phyloP scores from a whole-genome alignment of 2,888 invertebrate genomes.

The Tipula lateralis region DNA sequence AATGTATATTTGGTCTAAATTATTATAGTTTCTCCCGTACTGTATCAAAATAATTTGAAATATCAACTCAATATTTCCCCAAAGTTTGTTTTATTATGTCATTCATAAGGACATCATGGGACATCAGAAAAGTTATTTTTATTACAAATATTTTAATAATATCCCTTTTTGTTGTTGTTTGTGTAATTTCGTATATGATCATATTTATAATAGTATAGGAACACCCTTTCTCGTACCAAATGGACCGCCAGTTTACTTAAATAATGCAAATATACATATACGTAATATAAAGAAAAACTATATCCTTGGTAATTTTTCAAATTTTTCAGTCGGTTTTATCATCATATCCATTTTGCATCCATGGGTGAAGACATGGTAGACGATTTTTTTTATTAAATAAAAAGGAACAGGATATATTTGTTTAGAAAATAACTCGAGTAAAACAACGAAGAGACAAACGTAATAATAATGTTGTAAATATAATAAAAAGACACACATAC shows the following conservation, averaged over 20 bases:
- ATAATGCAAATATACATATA: no score
- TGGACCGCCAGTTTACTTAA: neutral
- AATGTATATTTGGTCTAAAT: neutral
- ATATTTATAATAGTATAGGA: neutral
- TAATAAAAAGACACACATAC: neutral
- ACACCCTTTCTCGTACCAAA: neutral
- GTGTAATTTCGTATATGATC: neutral
- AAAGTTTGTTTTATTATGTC: neutral
- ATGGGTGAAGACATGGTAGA: neutral
- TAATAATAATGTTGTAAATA: neutral
- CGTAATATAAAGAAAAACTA: neutral
- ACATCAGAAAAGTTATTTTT: neutral
- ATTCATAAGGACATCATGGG: neutral
- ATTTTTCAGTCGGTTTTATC: neutral
- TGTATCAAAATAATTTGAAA: neutral
- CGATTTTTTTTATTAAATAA: neutral
- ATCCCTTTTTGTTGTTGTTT: neutral
- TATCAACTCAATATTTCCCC: neutral
- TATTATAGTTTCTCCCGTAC: no score
- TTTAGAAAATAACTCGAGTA: neutral
- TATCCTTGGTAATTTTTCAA: neutral
- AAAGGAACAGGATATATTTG: neutral
- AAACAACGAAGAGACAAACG: neutral
- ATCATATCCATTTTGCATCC: neutral
- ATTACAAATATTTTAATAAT: neutral